Evolutionary conservation across 2,113 vertebrate species (phyloP), one percentile per base, ranked within the genome.

Genomic region (Gavia stellata): DNA sequence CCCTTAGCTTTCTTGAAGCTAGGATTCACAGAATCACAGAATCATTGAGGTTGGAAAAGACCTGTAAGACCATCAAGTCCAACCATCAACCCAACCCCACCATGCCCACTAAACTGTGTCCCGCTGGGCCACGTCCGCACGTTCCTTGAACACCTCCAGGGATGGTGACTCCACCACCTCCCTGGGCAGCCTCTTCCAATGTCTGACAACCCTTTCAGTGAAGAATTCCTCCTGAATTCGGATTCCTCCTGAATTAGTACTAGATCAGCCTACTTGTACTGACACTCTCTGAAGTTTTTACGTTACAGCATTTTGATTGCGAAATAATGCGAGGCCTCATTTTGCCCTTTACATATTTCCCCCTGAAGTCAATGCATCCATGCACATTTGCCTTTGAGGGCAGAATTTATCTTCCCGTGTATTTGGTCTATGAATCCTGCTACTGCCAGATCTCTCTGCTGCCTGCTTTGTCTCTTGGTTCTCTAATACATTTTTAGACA

Each of bases 401-500:
- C 14, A 70, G 80, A 86, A 61, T 93, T 73, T 77, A 79, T 2
- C 40, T 86, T 9, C 17, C 56, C 17, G 3, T 28, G 53, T n/a
- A 9, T 79, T 74, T 40, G 42, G 18, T 63, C 49, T 56, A 5
- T 12, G 34, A 78, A 40, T 65, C 67, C 36, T 68, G 55, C 72
- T 83, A 29, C 63, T 75, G 16, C 44, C 74, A 24, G 33, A 29
- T 53, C 50, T 62, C 52, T 33, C 86, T 17, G 13, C 21, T 83
- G 71, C 86, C 47, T 84, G 81, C 81, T 86, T 58, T 66, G 77
- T 73, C 47, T 58, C 79, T 88, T 34, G 21, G 77, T 66, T 62
- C 90, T 58, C 66, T 36, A 88, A 67, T 83, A 92, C 59, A 91
- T 83, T 90, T 87, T 94, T 86, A 68, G 90, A 95, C 70, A 89